Percentiles rank a stretch among this genome's conserved stretches.
Conservation (phyloP, 1,140 invertebrate genomes). For the Cherax destructor region DNA sequence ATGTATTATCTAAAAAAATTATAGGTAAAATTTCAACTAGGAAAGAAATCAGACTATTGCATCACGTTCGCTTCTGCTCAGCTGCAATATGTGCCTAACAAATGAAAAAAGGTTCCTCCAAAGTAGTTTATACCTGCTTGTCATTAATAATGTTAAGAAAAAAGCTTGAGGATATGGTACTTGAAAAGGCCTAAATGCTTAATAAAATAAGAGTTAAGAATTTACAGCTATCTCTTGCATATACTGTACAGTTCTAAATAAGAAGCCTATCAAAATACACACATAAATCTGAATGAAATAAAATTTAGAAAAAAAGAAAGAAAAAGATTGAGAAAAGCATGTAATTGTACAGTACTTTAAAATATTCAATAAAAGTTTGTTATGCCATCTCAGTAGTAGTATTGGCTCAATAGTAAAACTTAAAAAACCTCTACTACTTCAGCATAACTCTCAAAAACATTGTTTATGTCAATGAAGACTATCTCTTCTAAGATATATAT, state of each 20-base stretch:
- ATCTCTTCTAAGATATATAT: neutral
- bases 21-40: neutral
- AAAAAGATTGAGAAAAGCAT: neutral
- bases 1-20: neutral
- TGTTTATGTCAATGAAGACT: neutral
- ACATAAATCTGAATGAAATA: neutral
- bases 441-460: neutral
- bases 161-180: neutral
- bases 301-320: neutral
- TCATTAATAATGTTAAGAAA: neutral
- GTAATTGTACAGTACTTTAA: neutral
- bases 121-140: neutral
- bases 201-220: neutral
- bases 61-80: neutral
- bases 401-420: neutral
- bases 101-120: neutral
- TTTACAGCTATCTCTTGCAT: neutral
- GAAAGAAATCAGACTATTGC: neutral
- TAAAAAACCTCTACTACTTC: slow-evolving; percentile 10
- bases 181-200: neutral
- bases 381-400: neutral
- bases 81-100: neutral
- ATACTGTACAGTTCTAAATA: neutral
- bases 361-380: neutral
- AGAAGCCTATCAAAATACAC: neutral